Conservation (phyloP, 2,888 invertebrate genomes). For the Pristionchus japonicus region DNA sequence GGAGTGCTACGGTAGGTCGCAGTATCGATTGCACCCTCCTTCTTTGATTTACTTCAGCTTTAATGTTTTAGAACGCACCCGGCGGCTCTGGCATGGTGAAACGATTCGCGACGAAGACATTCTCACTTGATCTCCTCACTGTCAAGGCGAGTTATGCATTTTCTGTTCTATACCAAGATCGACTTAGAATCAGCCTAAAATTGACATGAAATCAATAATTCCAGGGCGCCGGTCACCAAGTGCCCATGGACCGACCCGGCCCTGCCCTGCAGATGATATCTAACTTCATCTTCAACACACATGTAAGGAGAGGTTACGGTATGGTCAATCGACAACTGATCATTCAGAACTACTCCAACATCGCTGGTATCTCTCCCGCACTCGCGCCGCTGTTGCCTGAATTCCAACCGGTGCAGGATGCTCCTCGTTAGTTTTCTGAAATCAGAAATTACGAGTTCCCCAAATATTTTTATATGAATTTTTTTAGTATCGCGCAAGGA, state of each 20-base stretch:
- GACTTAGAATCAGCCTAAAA: too few relatives aligned
- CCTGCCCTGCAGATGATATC: constrained; percentile 69
- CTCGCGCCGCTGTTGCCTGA: not conserved
- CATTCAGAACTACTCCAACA: constrained; percentile 1
- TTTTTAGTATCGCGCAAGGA: constrained; percentile 60
- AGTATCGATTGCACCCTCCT: not conserved
- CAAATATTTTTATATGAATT: not conserved
- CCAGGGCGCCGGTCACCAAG: constrained; percentile 62
- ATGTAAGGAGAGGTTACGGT: not conserved
- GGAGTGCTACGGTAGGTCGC: constrained; percentile 5
- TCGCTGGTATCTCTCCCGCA: not conserved
- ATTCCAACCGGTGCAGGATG: not conserved
- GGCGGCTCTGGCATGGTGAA: constrained; percentile 55
- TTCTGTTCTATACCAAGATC: too few relatives aligned
- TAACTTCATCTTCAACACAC: constrained; percentile 60
- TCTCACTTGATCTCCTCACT: constrained; percentile 59
- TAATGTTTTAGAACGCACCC: not conserved
- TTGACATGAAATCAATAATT: not conserved
- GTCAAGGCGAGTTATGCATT: constrained; percentile 52
- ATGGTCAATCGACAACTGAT: not conserved
- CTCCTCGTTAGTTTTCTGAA: not conserved
- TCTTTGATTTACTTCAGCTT: too few relatives aligned
- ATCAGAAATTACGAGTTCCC: not conserved
- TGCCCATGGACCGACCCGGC: constrained; percentile 67
- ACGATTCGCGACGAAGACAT: constrained; percentile 49